Evolutionary conservation across 2,113 vertebrate species (phyloP).

Genomic region (Brevimyrus niger): DNA sequence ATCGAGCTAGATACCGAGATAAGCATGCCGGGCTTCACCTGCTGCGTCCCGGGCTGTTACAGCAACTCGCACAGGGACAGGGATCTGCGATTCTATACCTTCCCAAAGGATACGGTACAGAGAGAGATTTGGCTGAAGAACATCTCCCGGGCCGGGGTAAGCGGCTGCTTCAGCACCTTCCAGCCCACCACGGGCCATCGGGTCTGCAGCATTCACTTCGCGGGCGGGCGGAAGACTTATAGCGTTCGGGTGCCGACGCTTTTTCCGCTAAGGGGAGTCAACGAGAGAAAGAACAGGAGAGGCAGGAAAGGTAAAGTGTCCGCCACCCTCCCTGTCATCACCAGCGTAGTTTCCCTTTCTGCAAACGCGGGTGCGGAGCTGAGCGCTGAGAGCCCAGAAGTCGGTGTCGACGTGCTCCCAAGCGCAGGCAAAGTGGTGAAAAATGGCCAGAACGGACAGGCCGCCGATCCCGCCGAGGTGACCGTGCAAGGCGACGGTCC

Average conservation of each 20-base stretch:
- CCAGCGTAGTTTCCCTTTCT: constrained; percentile 12
- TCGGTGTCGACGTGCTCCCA: constrained; percentile 19
- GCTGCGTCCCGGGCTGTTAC: constrained; percentile 73
- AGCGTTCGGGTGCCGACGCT: constrained; percentile 87
- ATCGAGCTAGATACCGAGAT: not conserved
- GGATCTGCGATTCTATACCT: constrained; percentile 93
- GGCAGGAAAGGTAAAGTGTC: constrained; percentile 54
- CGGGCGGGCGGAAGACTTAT: constrained; percentile 92
- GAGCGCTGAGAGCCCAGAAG: not conserved
- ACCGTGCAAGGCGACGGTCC: constrained; percentile 42
- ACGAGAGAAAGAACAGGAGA: constrained; percentile 77
- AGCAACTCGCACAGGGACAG: constrained; percentile 88
- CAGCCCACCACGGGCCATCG: constrained; percentile 92
- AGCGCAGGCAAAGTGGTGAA: constrained; percentile 41
- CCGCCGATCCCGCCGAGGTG: constrained; percentile 18
- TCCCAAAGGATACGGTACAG: constrained; percentile 85
- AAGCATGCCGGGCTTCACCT: constrained; percentile 73
- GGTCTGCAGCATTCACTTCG: constrained; percentile 91
- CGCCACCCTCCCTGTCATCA: constrained; percentile 48
- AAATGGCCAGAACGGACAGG: constrained; percentile 41
- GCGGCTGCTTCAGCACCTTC: constrained; percentile 95
- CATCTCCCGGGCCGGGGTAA: constrained; percentile 90
- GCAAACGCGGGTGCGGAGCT: constrained; percentile 30
- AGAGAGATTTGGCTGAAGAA: constrained; percentile 92
- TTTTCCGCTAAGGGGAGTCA: constrained; percentile 84